These are phyloP conservation scores for Tetraodon nigroviridis DNA, from an alignment of 2,113 vertebrate genomes.

Conservation along the genomic window DNA sequence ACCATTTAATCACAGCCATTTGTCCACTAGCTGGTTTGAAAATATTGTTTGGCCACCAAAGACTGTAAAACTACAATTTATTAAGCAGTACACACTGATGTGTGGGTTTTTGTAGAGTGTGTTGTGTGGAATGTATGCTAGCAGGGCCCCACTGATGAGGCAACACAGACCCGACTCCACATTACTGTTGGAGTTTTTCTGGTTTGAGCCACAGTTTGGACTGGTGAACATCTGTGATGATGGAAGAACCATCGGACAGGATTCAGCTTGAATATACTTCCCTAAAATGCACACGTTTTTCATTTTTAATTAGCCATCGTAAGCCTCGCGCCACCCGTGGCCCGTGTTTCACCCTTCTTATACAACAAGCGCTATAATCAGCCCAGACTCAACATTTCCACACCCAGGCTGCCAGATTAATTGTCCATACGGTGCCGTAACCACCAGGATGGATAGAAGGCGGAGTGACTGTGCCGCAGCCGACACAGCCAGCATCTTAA, in stretches of 20 bases:
- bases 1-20: slow-evolving; percentile 64
- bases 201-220: too few relatives aligned
- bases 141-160: too few relatives aligned
- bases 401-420: slow-evolving; percentile 58
- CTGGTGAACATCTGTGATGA: too few relatives aligned
- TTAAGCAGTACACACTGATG: too few relatives aligned
- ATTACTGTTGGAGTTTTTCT: too few relatives aligned
- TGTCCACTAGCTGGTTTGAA: slow-evolving; percentile 49
- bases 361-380: slow-evolving; percentile 57
- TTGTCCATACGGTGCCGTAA: slow-evolving; percentile 60
- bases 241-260: too few relatives aligned
- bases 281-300: slow-evolving; percentile 23
- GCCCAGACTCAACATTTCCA: slow-evolving; percentile 50
- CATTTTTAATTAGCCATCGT: slow-evolving; percentile 15
- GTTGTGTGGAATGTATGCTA: too few relatives aligned
- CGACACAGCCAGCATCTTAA: slow-evolving; percentile 49
- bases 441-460: slow-evolving; percentile 35
- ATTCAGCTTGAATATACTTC: too few relatives aligned
- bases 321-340: slow-evolving; percentile 17
- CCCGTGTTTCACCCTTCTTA: slow-evolving; percentile 43
- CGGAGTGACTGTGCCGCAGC: slow-evolving; percentile 32
- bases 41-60: slow-evolving; percentile 36
- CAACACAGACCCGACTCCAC: too few relatives aligned
- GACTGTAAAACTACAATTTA: slow-evolving; percentile 9
- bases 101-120: too few relatives aligned